phyloP scores from a whole-genome alignment of 2,888 invertebrate genomes.

The Chalcis sispes region DNA sequence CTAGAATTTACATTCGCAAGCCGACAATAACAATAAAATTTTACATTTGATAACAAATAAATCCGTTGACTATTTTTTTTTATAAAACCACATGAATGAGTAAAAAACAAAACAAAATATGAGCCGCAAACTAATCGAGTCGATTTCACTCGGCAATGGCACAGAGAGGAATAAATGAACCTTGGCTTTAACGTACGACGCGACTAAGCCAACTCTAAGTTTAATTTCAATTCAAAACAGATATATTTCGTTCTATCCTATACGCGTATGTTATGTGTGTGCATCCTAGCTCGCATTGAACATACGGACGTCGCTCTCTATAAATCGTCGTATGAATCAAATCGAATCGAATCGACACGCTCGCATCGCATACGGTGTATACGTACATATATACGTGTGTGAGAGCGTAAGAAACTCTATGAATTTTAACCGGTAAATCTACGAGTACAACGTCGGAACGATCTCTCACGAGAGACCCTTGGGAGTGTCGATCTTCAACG shows the following conservation, averaged over 20 bases:
- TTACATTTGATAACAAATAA: too few relatives aligned
- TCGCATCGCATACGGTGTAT: conserved; percentile 19
- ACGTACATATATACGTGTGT: too few relatives aligned
- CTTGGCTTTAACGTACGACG: conserved; percentile 25
- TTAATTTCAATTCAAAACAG: conserved; percentile 47
- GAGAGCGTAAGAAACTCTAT: background rate
- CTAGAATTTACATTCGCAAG: too few relatives aligned
- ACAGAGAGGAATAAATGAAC: conserved; percentile 41
- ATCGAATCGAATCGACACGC: background rate
- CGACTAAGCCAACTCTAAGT: background rate
- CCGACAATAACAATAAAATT: too few relatives aligned
- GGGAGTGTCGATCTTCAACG: background rate
- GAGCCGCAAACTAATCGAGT: conserved; percentile 14
- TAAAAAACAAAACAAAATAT: background rate
- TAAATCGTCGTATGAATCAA: conserved; percentile 34
- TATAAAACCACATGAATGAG: background rate
- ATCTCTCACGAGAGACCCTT: conserved; percentile 1
- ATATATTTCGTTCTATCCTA: background rate
- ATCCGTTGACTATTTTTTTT: too few relatives aligned
- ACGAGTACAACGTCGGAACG: background rate
- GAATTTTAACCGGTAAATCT: background rate
- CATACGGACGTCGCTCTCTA: background rate
- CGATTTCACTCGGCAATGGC: conserved; percentile 38
- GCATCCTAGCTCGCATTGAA: conserved; percentile 17
- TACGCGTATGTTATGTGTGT: too few relatives aligned